Base-by-base conservation (phyloP, 2,888 invertebrate species). In the Phalera bucephala region DNA sequence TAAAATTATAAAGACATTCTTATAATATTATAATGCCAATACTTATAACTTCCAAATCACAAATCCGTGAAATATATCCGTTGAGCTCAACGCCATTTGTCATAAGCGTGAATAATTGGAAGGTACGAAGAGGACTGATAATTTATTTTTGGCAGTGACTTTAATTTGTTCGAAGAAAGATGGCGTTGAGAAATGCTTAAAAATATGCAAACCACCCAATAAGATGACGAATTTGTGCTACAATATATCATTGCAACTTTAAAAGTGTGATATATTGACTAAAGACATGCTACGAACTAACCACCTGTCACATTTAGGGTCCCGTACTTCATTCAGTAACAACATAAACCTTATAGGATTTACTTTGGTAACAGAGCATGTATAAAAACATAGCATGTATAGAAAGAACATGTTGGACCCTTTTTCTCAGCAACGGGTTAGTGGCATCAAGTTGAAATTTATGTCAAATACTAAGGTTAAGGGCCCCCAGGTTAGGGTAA, bases 31-130 rank as follows among this genome's bases (percentile, higher is more conserved):
- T 43, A 47, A 45, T 30, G 34, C 45, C 51, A 45, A 51, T 59
- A 63, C 47, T 43, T 65, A 53, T 57, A 45, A 38, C 56, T 61
- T 57, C 64, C 73, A 69, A 72, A 72, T 78, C 71, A 67, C 71
- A 79, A 81, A 84, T 80, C 84, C 80, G 67, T 80, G 70, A 80
- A 78, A 79, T 84, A 79, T 84, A 79, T 71, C 70, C 65, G 56
- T 52, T 47, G 53, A 43, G 29, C 50, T 46, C 35, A 11, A 35
- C 58, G 53, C 70, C 80, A 83, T 83, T 84, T 84, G 82, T 83
- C 84, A 80, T 70, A 55, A 62, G 68, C 72, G 70, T 83, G 73
- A 79, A 78, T 80, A 84, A 85, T 84, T 72, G 67, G 40, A 38
- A 40, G 50, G 40, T 30, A 34, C 39, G 41, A n/a, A n/a, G n/a